Evolutionary conservation across 2,113 vertebrate species (phyloP).

Genomic region (Apteryx owenii): DNA sequence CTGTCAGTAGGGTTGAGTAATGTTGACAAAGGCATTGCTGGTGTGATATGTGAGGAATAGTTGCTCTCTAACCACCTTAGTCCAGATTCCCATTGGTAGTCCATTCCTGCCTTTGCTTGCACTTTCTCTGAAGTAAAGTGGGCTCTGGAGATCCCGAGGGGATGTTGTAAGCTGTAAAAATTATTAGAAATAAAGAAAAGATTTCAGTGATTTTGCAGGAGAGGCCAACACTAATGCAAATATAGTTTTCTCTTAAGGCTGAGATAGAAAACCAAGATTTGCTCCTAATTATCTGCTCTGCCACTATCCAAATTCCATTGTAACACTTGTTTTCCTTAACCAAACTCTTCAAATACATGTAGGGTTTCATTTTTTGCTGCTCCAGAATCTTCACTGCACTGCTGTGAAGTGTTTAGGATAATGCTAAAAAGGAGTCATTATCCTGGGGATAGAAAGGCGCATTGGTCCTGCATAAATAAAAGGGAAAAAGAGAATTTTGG

Average conservation of each 20-base stretch:
- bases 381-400: not conserved
- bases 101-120: not conserved
- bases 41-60: not conserved
- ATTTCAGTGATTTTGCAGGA: not conserved
- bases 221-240: not conserved
- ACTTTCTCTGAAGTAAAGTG: not conserved
- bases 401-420: not conserved
- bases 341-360: not conserved
- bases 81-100: not conserved
- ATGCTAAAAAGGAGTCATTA: not conserved
- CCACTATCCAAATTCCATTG: not conserved
- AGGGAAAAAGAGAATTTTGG: accelerated
- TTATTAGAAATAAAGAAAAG: not conserved
- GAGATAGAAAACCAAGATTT: not conserved
- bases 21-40: not conserved
- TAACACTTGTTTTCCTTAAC: not conserved
- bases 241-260: not conserved
- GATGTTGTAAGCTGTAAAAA: not conserved
- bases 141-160: not conserved
- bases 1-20: not conserved
- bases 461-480: not conserved
- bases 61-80: not conserved
- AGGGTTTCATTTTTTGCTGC: not conserved
- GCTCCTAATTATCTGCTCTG: not conserved
- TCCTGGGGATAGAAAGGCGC: not conserved